Percentiles rank a stretch among this genome's conserved stretches.
Evolutionary conservation across 2,113 vertebrate genomes (phyloP).

Genomic region (Budorcas taxicolor): DNA sequence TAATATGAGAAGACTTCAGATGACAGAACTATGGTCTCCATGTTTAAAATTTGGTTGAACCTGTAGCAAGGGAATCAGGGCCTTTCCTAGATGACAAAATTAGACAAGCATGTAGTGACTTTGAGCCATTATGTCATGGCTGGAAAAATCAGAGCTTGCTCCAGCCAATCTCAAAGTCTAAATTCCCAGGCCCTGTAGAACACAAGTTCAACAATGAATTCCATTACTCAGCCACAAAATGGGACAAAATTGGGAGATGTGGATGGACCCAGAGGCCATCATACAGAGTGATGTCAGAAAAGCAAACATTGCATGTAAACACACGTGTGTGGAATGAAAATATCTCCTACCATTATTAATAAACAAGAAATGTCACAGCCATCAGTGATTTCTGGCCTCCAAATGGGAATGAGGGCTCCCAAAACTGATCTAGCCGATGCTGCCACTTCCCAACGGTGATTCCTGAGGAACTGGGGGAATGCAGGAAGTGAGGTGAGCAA

Average conservation of each 20-base stretch:
- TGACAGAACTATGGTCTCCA: constrained; percentile 66
- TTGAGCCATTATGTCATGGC: not conserved
- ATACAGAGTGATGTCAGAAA: not conserved
- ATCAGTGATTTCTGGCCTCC: not conserved
- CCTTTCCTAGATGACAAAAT: constrained; percentile 60
- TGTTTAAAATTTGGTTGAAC: constrained; percentile 73
- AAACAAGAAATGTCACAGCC: not conserved
- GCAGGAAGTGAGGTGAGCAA: not conserved
- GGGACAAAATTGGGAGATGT: not conserved
- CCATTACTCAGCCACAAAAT: not conserved
- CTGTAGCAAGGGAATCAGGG: constrained; percentile 67
- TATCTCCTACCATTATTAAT: not conserved
- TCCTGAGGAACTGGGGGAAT: not conserved
- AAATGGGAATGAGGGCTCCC: not conserved
- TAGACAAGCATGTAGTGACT: not conserved
- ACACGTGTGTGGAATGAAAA: not conserved
- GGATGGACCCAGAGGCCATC: not conserved
- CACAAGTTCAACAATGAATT: not conserved
- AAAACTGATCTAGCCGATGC: rapidly evolving
- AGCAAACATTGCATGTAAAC: not conserved
- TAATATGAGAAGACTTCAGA: constrained; percentile 69
- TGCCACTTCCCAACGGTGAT: rapidly evolving
- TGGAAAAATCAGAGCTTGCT: not conserved
- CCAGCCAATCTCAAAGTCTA: not conserved
- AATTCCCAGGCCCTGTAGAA: not conserved